These are phyloP conservation scores for Myiozetetes cayanensis DNA, from an alignment of 2,113 vertebrate genomes.

Conservation along the genomic window DNA sequence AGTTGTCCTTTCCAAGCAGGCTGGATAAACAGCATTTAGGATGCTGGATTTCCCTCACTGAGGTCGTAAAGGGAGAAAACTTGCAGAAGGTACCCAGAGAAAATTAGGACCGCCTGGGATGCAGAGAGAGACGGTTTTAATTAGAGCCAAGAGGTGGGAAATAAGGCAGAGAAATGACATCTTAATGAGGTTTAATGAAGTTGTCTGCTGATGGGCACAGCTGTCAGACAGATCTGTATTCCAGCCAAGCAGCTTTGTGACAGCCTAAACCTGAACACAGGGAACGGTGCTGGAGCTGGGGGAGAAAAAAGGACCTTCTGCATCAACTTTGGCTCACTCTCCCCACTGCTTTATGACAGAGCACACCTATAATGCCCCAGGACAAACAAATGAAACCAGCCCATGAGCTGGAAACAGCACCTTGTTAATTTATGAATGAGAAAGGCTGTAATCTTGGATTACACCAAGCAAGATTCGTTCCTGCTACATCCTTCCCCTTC, in stretches of 20 bases:
- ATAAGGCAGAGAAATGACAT: slow-evolving; percentile 78
- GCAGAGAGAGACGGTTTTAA: slow-evolving; percentile 74
- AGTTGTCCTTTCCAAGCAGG: not conserved
- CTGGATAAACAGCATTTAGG: slow-evolving; percentile 16
- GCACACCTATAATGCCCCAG: not conserved
- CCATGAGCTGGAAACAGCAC: not conserved
- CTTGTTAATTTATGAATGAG: not conserved
- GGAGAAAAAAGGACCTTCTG: not conserved
- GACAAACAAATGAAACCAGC: not conserved
- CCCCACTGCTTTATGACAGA: not conserved
- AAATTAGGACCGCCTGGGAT: slow-evolving; percentile 68
- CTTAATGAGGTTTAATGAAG: slow-evolving; percentile 88
- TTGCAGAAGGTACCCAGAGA: slow-evolving; percentile 69
- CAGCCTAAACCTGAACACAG: slow-evolving; percentile 9
- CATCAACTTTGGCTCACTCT: not conserved
- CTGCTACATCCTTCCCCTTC: not conserved
- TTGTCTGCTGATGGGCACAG: slow-evolving; percentile 81
- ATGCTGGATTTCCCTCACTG: slow-evolving; percentile 29
- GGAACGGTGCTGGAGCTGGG: not conserved
- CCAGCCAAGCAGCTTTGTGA: slow-evolving; percentile 71
- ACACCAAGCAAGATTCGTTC: not conserved
- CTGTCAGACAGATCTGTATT: slow-evolving; percentile 77
- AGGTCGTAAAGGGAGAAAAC: slow-evolving; percentile 46
- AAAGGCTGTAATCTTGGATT: not conserved
- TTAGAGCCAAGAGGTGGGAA: slow-evolving; percentile 77